Evolutionary conservation across 2,888 invertebrate species (phyloP).

Genomic region (Agrochola lychnidis): DNA sequence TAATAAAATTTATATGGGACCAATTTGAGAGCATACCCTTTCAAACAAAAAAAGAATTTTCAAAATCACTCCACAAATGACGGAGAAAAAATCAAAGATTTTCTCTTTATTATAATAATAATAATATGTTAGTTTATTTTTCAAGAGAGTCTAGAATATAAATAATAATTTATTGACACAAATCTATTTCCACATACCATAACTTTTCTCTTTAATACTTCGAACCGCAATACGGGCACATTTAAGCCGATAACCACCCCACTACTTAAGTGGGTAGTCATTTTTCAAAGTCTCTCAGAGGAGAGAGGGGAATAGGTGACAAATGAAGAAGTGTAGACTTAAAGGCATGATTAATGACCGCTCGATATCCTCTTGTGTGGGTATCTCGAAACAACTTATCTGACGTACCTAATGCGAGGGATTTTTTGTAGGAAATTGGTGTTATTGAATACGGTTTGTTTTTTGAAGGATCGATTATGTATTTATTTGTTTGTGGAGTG

Average conservation of each 20-base stretch:
- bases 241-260: constrained; percentile 36
- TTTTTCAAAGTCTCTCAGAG: constrained; percentile 84
- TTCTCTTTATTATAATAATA: too few relatives aligned
- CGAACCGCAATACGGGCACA: constrained; percentile 32
- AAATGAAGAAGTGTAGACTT: constrained; percentile 84
- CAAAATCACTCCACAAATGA: too few relatives aligned
- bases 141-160: neutral
- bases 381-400: constrained; percentile 53
- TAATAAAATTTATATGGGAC: too few relatives aligned
- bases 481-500: neutral
- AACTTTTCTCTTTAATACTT: constrained; percentile 36
- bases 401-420: constrained; percentile 12
- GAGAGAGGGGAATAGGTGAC: constrained; percentile 79
- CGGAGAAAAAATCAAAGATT: too few relatives aligned
- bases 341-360: constrained; percentile 81
- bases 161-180: constrained; percentile 1
- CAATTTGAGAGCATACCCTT: too few relatives aligned
- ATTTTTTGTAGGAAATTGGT: constrained; percentile 11
- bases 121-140: too few relatives aligned
- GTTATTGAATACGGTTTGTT: constrained; percentile 27
- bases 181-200: constrained; percentile 11
- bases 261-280: constrained; percentile 76
- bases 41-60: too few relatives aligned
- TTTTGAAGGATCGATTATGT: neutral
- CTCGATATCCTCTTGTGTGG: constrained; percentile 67